Evolutionary conservation across 2,113 vertebrate species (phyloP), one percentile per base, ranked within the genome.

Genomic region (Hippocampus abdominalis): DNA sequence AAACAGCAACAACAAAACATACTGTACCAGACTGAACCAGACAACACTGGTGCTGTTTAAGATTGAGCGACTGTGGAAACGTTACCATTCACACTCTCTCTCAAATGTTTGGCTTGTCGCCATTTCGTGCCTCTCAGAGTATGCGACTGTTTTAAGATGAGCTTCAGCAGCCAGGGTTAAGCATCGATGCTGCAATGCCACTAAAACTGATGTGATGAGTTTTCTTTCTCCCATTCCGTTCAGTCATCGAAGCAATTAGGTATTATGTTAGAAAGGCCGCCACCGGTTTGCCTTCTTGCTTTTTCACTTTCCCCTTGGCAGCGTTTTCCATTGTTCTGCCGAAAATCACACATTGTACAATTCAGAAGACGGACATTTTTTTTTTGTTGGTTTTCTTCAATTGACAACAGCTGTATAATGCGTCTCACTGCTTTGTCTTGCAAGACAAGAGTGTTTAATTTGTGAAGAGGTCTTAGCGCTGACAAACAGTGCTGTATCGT

Each of bases 361-460:
- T 10, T 53, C 9, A 53, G 49, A 53, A 53, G 21, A 51, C 48
- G 8, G 9, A 6, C 18, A 5, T 7, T 8, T 8, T n/a, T n/a
- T 53, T n/a, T 21, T n/a, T n/a, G 9, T n/a, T 53, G 2, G 16
- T 18, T 53, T 21, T n/a, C 9, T 21, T 53, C 21, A 10, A 8
- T 76, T 75, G 75, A 80, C 72, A 27, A 62, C 71, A 49, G 67
- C 70, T 80, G 66, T 51, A 57, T 61, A 65, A 61, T 63, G 12
- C 3, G n/a, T 68, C 63, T 76, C 64, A 0, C 63, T 29, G 51
- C 49, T 71, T 80, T 83, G 75, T 78, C 69, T 81, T 69, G 66
- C 66, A 75, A 81, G 76, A 60, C 16, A 25, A 48, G 49, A 78
- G 78, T 73, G 54, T 84, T 88, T 87, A 56, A 84, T 87, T 84